Evolutionary conservation across 2,113 vertebrate species (phyloP).

Genomic region (Protobothrops mucrosquamatus): DNA sequence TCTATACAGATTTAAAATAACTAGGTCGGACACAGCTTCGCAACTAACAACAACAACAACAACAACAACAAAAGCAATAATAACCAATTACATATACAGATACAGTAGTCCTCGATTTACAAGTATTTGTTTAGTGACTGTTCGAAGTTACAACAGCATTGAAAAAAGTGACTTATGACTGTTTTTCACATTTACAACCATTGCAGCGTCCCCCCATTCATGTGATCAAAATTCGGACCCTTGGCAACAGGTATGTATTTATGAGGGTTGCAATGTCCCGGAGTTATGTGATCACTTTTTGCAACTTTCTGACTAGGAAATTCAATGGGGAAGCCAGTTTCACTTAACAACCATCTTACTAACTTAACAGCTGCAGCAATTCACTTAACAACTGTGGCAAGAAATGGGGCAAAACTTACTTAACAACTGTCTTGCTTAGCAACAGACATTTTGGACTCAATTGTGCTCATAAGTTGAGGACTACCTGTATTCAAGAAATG

Average conservation of each 20-base stretch:
- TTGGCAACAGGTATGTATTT: neutral
- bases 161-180: neutral
- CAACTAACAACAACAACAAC: too few species aligned
- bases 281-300: neutral
- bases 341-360: neutral
- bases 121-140: neutral
- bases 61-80: neutral
- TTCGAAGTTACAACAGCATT: neutral
- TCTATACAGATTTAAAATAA: neutral
- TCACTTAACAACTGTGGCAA: neutral
- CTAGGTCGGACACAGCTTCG: too few species aligned
- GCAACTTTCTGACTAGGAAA: neutral
- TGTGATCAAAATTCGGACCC: neutral
- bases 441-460: neutral
- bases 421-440: neutral
- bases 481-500: neutral
- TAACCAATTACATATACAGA: neutral
- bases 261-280: neutral
- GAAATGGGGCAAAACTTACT: neutral
- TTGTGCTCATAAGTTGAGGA: neutral
- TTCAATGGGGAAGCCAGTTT: neutral
- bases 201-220: neutral
- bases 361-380: neutral
- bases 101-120: neutral
- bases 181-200: neutral